Base-by-base conservation (phyloP, 2,113 vertebrate genomes). In the Paramormyrops kingsleyae region DNA sequence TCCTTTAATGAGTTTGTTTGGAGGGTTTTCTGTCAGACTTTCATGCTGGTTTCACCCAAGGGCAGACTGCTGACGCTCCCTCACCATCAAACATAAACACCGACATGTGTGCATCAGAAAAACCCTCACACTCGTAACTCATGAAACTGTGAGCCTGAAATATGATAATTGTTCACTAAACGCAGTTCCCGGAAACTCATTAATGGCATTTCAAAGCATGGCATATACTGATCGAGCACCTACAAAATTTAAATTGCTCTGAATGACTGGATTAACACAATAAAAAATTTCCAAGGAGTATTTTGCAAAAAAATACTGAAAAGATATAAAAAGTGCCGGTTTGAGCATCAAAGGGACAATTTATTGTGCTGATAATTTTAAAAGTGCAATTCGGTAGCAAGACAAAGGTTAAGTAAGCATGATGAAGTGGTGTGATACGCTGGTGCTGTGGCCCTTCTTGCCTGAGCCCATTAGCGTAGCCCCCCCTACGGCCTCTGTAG, bases 81-180 rank as follows among this genome's bases (percentile, higher is more conserved):
- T 87, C 49, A 42, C 52, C 83, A 44, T 87, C 42, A 89, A 49
- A 74, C 52, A 62, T 49, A 88, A 89, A 88, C 88, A 84, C 77
- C 49, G 44, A 85, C 46, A 39, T 21, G 24, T 83, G 77, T 66
- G 17, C 46, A 46, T 88, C 39, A 66, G 24, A 50, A 66, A 46
- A 52, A 9, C 24, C 42, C 27, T 86, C 49, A 84, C 42, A n/a
- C 19, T 90, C 31, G 4, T 42, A 80, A 87, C 35, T 74, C 59
- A 15, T 49, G 62, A 74, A 83, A 49, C 52, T 21, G 31, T 53
- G 8, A n/a, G 77, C 88, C 31, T 83, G 31, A 56, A 83, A 89
- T 74, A 89, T 31, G 88, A 12, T 74, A 42, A 89, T 62, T 13
- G 17, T 62, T 62, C 44, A 80, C 31, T 15, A 88, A 89, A 49